Percentiles rank a stretch among this genome's conserved stretches.
These are phyloP conservation scores for Epirrhoe alternata DNA, from an alignment of 2,888 invertebrate species.

Conservation along the genomic window DNA sequence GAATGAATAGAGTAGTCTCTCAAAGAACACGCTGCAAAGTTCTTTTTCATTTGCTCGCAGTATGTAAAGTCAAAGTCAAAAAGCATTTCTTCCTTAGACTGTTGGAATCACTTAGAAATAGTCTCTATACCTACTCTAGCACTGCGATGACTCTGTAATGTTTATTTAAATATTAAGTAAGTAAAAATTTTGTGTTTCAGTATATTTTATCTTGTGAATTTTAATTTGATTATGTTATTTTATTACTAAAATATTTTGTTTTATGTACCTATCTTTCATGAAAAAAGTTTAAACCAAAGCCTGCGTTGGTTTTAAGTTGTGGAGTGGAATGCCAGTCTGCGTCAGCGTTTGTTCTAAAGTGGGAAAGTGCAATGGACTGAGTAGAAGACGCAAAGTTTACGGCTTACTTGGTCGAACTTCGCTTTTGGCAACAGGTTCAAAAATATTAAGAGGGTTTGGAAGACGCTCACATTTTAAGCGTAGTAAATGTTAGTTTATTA, in stretches of 20 bases:
- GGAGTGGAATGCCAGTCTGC: constrained; percentile 35
- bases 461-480: neutral
- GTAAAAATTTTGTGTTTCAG: too few species aligned
- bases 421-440: constrained; percentile 41
- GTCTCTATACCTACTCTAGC: too few species aligned
- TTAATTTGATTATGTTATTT: neutral
- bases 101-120: too few species aligned
- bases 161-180: too few species aligned
- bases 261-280: neutral
- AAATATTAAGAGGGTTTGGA: constrained; percentile 17
- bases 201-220: too few species aligned
- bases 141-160: too few species aligned
- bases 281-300: constrained; percentile 12
- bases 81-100: too few species aligned
- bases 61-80: neutral
- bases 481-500: neutral
- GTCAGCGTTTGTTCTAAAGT: constrained; percentile 53
- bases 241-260: neutral
- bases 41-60: constrained; percentile 7
- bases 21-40: constrained; percentile 22
- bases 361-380: constrained; percentile 53
- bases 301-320: constrained; percentile 35
- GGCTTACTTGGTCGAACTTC: constrained; percentile 36
- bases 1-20: constrained; percentile 32
- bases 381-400: constrained; percentile 49